Evolutionary conservation across 1,140 invertebrate species (phyloP).

Genomic region (Drosophila repletoides): DNA sequence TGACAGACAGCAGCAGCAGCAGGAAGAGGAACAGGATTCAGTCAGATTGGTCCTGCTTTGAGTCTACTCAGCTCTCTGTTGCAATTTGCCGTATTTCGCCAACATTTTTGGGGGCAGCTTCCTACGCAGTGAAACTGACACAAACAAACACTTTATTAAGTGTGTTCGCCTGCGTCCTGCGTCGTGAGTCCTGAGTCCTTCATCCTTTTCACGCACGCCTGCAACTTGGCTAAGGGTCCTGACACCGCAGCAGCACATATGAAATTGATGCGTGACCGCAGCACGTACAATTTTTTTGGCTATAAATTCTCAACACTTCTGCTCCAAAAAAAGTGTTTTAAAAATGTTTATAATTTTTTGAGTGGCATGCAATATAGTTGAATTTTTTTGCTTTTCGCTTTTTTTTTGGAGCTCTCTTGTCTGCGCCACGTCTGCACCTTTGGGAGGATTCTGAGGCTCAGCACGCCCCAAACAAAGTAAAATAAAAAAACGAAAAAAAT

Average conservation of each 20-base stretch:
- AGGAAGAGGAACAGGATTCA: constrained; percentile 3
- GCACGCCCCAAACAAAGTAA: constrained; percentile 57
- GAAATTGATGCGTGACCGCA: constrained; percentile 72
- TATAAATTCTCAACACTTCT: constrained; percentile 68
- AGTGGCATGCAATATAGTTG: constrained; percentile 30
- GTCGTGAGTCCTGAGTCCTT: constrained; percentile 7
- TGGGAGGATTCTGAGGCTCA: constrained; percentile 43
- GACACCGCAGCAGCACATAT: neutral
- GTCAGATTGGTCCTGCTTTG: neutral
- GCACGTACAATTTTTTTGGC: constrained; percentile 62
- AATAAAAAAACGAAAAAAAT: constrained; percentile 9
- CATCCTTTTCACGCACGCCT: constrained; percentile 42
- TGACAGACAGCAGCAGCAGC: no score
- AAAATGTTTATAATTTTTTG: constrained; percentile 79
- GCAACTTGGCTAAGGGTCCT: neutral
- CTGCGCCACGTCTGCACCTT: constrained; percentile 69
- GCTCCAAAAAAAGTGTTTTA: constrained; percentile 65
- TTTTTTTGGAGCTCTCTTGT: constrained; percentile 4
- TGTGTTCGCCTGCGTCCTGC: neutral
- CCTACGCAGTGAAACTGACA: constrained; percentile 37
- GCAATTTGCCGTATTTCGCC: neutral
- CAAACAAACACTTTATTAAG: constrained; percentile 63
- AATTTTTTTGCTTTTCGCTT: neutral
- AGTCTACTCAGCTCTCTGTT: neutral
- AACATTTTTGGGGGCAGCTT: neutral